Base-by-base conservation (phyloP, 1,140 invertebrate species). In the Daktulosphaira vitifoliae region DNA sequence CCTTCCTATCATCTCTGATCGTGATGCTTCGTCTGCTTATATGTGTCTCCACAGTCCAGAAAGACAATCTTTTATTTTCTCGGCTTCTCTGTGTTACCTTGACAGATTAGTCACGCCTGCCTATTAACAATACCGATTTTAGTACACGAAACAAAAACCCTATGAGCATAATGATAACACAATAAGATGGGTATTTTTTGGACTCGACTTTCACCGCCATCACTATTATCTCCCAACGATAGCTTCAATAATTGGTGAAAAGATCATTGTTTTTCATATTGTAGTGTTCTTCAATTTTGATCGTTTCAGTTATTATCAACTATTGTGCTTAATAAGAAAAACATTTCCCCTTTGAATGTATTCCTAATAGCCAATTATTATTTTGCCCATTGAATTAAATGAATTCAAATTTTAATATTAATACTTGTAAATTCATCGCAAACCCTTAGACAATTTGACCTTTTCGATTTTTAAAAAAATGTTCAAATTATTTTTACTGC, bases 91-190 rank as follows among this genome's bases (percentile, higher is more conserved):
- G 39, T n/a, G 4, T 44, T n/a, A 4, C 39, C n/a, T 62, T 46
- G 56, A 62, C 42, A 15, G 56, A 62, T 62, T 33, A 62, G 56
- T 62, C 56, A 62, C 56, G 56, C 56, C 13, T 15, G 42, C 29
- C 5, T 11, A 48, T 62, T 33, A 22, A 62, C 56, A 62, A 62
- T 62, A 62, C 56, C 44, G 13, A 62, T 46, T 62, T 62, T 33
- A 6, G 29, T 33, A 62, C 44, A 33, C 42, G 16, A 62, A 48
- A 62, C 39, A 33, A 62, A 62, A 59, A 44, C 38, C 25, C 42
- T 48, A n/a, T 22, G 42, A 13, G 23, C 11, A 16, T 44, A n/a
- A 44, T 48, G 29, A 16, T 13, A 62, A 46, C 25, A 59, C 26
- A n/a, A n/a, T n/a, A n/a, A n/a, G n/a, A n/a, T 22, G 37, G 18